Percentiles rank a stretch among this genome's conserved stretches.
phyloP scores from a whole-genome alignment of 1,140 invertebrate genomes.

The Atta cephalotes region DNA sequence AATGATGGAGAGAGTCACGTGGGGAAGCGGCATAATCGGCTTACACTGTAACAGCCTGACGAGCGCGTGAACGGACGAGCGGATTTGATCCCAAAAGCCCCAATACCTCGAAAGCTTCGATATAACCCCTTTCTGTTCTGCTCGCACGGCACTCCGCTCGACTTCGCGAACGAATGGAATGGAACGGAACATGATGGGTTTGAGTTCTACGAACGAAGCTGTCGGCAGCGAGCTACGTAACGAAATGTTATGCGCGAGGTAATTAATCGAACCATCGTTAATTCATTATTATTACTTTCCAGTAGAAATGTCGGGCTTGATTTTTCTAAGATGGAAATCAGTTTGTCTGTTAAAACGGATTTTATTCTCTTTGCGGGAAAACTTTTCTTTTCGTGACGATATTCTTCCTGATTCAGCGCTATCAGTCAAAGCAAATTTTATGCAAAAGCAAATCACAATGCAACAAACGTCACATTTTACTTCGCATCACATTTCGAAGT shows the following conservation, averaged over 20 bases:
- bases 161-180: conserved; percentile 53
- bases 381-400: neutral
- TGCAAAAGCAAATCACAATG: conserved; percentile 41
- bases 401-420: conserved; percentile 15
- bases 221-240: conserved; percentile 1
- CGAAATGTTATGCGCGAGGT: neutral
- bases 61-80: conserved; percentile 72
- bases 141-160: conserved; percentile 33
- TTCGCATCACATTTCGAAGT: conserved; percentile 4
- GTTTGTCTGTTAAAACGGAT: conserved; percentile 11
- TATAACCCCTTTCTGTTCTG: conserved; percentile 60
- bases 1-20: conserved; percentile 41
- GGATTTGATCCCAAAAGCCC: conserved; percentile 74
- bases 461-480: conserved; percentile 25
- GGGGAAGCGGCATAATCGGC: conserved; percentile 71
- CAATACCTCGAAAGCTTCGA: conserved; percentile 68
- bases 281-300: conserved; percentile 24
- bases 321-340: neutral
- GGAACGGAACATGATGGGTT: conserved; percentile 43
- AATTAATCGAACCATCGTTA: conserved; percentile 28
- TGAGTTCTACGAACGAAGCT: neutral
- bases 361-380: neutral
- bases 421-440: conserved; percentile 45
- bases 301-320: too few relatives aligned
- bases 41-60: conserved; percentile 74